Conservation (phyloP, 2,888 invertebrate species). For the Chouioia cunea region DNA sequence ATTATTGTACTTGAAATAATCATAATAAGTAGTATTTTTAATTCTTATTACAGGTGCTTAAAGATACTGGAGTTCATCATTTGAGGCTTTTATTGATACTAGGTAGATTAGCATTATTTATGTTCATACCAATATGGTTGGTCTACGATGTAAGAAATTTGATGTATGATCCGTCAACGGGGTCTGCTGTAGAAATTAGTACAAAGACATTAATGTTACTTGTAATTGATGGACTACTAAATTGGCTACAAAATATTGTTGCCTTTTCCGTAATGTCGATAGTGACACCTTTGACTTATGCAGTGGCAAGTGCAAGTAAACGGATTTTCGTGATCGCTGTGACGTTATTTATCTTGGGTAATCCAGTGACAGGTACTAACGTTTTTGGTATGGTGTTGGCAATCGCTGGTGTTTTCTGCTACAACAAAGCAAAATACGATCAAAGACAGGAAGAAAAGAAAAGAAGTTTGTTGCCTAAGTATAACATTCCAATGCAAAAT, state of each 20-base stretch:
- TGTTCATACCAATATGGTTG: conserved; percentile 89
- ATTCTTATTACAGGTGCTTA: conserved; percentile 74
- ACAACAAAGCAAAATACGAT: conserved; percentile 88
- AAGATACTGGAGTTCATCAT: conserved; percentile 91
- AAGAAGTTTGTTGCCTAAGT: conserved; percentile 68
- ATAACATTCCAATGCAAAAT: conserved; percentile 53
- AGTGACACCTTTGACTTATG: conserved; percentile 94
- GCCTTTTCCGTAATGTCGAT: conserved; percentile 93
- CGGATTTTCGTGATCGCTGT: conserved; percentile 91
- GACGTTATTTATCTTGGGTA: conserved; percentile 87
- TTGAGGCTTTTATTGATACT: conserved; percentile 85
- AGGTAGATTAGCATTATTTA: conserved; percentile 81
- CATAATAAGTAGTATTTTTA: not conserved
- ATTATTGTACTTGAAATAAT: not conserved
- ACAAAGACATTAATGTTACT: conserved; percentile 75
- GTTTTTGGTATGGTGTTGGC: conserved; percentile 92
- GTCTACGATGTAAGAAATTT: conserved; percentile 77
- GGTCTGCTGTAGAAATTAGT: conserved; percentile 54
- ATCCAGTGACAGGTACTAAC: conserved; percentile 91
- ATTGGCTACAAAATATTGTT: conserved; percentile 94
- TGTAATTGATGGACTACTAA: conserved; percentile 85
- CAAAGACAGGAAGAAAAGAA: conserved; percentile 71
- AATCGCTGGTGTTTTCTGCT: conserved; percentile 88
- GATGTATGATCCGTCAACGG: conserved; percentile 72
- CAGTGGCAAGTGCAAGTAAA: conserved; percentile 95